Conservation (phyloP, 2,113 vertebrate species). For the Phyllopteryx taeniolatus region DNA sequence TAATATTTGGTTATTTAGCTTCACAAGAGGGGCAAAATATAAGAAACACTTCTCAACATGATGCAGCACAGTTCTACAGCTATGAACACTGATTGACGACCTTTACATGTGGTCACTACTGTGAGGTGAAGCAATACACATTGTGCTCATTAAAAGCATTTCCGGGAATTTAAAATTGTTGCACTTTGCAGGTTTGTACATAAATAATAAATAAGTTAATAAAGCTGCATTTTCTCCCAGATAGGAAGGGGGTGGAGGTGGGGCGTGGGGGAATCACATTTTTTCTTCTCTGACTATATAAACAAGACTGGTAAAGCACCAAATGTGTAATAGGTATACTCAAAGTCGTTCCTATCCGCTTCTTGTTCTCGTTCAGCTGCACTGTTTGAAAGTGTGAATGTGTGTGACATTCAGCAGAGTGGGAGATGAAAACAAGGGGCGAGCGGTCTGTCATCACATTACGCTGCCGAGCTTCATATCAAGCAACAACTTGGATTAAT, state of each 20-base stretch:
- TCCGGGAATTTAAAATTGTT: neutral
- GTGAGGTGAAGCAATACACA: neutral
- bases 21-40: neutral
- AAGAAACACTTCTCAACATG: neutral
- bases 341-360: conserved; percentile 2
- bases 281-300: neutral
- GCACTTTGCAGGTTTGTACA: neutral
- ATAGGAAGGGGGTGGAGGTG: neutral
- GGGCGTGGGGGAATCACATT: neutral
- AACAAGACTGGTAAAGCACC: neutral
- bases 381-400: conserved; percentile 66
- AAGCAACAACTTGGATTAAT: conserved; percentile 53
- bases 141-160: neutral
- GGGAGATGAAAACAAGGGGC: conserved; percentile 55
- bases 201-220: neutral
- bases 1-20: neutral
- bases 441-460: conserved; percentile 48
- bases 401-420: conserved; percentile 69
- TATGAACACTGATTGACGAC: neutral
- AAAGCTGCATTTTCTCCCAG: conserved; percentile 2
- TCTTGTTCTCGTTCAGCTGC: conserved; percentile 28
- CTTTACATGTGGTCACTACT: neutral
- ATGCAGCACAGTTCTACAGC: neutral
- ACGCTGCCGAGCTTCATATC: conserved; percentile 63
- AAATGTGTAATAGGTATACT: neutral